Conservation (phyloP, 1,140 invertebrate genomes). For the Drosophila ficusphila region DNA sequence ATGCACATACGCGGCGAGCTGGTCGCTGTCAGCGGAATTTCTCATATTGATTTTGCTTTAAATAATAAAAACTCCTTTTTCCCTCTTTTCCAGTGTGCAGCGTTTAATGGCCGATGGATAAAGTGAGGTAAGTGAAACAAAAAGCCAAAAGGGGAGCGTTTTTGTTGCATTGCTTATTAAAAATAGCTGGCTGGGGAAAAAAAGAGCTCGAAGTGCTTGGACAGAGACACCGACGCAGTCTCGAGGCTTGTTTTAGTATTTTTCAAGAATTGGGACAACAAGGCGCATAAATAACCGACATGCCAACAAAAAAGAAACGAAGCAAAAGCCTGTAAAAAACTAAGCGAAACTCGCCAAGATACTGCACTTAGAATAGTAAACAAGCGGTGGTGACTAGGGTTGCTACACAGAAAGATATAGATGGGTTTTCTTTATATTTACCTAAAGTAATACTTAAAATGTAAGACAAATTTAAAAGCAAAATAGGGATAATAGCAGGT, state of each 20-base stretch:
- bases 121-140: slow-evolving; percentile 58
- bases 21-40: slow-evolving; percentile 49
- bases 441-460: too few relatives aligned
- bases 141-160: slow-evolving; percentile 12
- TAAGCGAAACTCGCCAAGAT: slow-evolving; percentile 52
- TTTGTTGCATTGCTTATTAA: slow-evolving; percentile 57
- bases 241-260: slow-evolving; percentile 56
- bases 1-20: slow-evolving; percentile 20
- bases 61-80: slow-evolving; percentile 53
- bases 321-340: slow-evolving; percentile 39
- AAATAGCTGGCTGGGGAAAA: slow-evolving; percentile 52
- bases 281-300: slow-evolving; percentile 80
- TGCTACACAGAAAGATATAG: not conserved
- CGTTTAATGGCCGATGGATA: slow-evolving; percentile 49
- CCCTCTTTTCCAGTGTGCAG: slow-evolving; percentile 7
- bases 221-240: slow-evolving; percentile 17
- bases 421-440: too few relatives aligned
- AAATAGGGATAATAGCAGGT: too few relatives aligned
- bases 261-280: slow-evolving; percentile 77
- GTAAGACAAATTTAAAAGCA: too few relatives aligned
- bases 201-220: slow-evolving; percentile 45
- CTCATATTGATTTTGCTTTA: slow-evolving; percentile 70
- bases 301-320: slow-evolving; percentile 48
- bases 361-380: slow-evolving; percentile 79
- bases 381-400: slow-evolving; percentile 33